phyloP scores from a whole-genome alignment of 2,888 invertebrate species.

The Endotricha flammealis region DNA sequence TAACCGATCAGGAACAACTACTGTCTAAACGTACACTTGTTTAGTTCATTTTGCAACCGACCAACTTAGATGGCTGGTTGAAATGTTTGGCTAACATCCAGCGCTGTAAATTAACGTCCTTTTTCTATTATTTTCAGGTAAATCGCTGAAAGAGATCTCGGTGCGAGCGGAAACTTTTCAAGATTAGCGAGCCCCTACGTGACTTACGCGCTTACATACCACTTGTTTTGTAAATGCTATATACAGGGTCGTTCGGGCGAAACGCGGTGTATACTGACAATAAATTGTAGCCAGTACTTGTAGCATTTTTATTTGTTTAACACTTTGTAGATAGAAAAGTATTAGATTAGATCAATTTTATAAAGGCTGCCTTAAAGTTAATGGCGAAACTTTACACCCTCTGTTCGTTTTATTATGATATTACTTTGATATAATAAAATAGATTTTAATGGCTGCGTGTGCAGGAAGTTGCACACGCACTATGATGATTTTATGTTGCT shows the following conservation, averaged over 20 bases:
- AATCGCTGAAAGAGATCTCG: constrained; percentile 63
- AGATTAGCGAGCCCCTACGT: constrained; percentile 38
- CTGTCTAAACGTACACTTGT: constrained; percentile 55
- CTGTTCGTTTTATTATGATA: too few relatives aligned
- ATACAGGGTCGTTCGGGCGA: constrained; percentile 1
- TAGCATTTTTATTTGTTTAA: constrained; percentile 37
- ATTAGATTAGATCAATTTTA: too few relatives aligned
- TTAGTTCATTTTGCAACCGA: constrained; percentile 67
- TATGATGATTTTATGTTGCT: too few relatives aligned
- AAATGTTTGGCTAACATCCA: constrained; percentile 71
- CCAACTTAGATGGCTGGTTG: constrained; percentile 68
- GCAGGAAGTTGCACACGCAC: too few relatives aligned
- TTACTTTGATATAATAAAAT: too few relatives aligned
- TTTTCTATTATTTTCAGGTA: constrained; percentile 74
- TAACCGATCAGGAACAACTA: constrained; percentile 58
- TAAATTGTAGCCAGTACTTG: constrained; percentile 29
- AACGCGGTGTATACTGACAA: constrained; percentile 18
- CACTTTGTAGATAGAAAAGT: background rate
- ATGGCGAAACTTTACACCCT: too few relatives aligned
- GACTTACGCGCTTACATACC: constrained; percentile 18
- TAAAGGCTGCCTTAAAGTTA: too few relatives aligned
- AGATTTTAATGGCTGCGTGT: too few relatives aligned
- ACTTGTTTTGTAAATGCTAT: constrained; percentile 13
- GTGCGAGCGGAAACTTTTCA: constrained; percentile 41
- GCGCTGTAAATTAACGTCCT: constrained; percentile 70